Evolutionary conservation across 2,113 vertebrate genomes (phyloP).

Genomic region (Heliornis fulica): DNA sequence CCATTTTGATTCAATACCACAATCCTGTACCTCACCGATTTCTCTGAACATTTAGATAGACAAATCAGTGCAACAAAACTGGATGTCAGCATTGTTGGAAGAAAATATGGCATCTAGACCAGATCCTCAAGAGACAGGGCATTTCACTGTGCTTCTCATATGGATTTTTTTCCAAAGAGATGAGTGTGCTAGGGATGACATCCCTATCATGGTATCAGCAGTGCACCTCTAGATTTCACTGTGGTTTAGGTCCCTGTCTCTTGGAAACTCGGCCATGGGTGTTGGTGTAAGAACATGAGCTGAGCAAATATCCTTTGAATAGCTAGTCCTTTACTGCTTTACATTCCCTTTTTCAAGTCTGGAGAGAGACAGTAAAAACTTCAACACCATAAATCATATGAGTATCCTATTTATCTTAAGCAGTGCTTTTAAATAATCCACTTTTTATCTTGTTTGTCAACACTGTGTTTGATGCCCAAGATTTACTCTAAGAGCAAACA

Average conservation of each 20-base stretch:
- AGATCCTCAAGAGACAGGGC: background rate
- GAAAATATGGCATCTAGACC: background rate
- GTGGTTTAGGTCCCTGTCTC: background rate
- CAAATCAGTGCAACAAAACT: background rate
- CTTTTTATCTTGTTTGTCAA: constrained; percentile 69
- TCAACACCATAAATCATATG: background rate
- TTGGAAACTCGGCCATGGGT: background rate
- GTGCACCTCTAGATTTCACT: background rate
- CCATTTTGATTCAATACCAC: background rate
- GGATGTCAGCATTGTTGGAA: background rate
- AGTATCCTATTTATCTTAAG: constrained; percentile 43
- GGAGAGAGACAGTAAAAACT: constrained; percentile 29
- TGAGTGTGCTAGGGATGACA: background rate
- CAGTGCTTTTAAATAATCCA: constrained; percentile 57
- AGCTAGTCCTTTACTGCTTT: background rate
- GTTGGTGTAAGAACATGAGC: background rate
- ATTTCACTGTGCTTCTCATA: background rate
- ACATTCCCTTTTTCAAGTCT: background rate
- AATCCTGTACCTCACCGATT: background rate
- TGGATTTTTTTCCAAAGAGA: background rate
- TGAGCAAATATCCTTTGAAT: background rate
- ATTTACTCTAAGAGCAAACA: constrained; percentile 70
- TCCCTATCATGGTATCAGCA: background rate
- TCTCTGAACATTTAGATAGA: background rate
- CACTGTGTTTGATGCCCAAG: constrained; percentile 64